Conservation (phyloP, 2,797 vertebrate genomes). For the Gambusia yucatana region DNA sequence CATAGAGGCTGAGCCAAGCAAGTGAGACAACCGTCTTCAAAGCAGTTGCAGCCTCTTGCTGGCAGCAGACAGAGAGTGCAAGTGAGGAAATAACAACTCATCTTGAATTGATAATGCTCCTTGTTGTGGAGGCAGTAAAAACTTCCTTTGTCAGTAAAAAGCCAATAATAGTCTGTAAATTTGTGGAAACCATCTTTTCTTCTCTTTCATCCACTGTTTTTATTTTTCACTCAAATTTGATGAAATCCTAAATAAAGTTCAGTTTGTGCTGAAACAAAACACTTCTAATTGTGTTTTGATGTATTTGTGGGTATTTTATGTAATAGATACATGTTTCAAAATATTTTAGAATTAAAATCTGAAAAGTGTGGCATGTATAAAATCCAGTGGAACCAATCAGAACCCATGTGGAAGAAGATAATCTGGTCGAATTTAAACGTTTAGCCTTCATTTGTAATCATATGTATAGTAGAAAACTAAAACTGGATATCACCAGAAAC, state of each 20-base stretch:
- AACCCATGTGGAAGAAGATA: no score
- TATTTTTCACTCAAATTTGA: not conserved
- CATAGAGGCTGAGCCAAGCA: not conserved
- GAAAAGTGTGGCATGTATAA: not conserved
- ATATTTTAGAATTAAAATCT: not conserved
- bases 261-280: not conserved
- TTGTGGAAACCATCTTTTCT: not conserved
- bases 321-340: not conserved
- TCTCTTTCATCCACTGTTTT: not conserved
- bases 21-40: not conserved
- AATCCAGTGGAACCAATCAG: not conserved
- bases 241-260: not conserved
- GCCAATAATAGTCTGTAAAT: not conserved
- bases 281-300: not conserved
- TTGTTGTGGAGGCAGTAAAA: not conserved
- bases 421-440: no score
- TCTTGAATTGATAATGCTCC: not conserved
- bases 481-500: no score
- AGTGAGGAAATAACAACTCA: conserved; percentile 4
- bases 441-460: no score
- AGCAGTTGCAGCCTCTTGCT: not conserved
- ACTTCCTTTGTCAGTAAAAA: not conserved
- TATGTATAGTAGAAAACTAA: no score
- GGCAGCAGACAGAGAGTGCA: not conserved
- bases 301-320: not conserved